Evolutionary conservation across 1,140 invertebrate genomes (phyloP).

Genomic region (Pachypeltis micranthus): DNA sequence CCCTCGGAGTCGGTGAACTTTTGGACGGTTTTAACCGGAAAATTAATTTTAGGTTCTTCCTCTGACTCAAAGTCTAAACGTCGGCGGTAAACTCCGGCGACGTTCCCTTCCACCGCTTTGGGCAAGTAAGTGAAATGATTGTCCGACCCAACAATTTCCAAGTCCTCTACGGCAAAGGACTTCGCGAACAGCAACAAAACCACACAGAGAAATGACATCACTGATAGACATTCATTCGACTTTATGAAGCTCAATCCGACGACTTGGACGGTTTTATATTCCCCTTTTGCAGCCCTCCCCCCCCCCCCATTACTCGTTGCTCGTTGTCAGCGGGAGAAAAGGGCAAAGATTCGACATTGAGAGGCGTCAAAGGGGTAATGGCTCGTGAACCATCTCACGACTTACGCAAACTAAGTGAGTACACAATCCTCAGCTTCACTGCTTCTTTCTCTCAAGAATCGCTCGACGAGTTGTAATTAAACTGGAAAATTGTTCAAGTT

Average conservation of each 20-base stretch:
- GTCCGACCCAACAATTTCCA: constrained; percentile 12
- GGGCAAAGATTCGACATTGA: background rate
- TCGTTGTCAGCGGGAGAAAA: background rate
- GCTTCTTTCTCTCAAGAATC: background rate
- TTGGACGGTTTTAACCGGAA: constrained; percentile 16
- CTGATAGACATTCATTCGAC: too few species aligned
- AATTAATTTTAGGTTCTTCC: constrained; percentile 2
- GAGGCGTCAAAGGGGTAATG: background rate
- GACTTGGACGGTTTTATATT: too few species aligned
- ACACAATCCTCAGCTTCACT: background rate
- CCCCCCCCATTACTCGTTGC: too few species aligned
- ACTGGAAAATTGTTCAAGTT: too few species aligned
- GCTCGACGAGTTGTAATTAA: too few species aligned
- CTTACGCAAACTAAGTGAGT: background rate
- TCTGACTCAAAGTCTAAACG: background rate
- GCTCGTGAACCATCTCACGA: background rate
- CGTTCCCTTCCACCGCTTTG: background rate
- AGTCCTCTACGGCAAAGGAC: background rate
- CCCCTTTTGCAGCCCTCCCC: too few species aligned
- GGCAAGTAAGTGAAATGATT: background rate
- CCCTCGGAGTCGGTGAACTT: constrained; percentile 15
- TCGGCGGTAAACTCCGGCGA: background rate
- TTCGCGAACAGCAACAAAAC: too few species aligned
- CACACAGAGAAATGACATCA: too few species aligned
- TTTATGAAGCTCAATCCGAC: too few species aligned